Conservation (phyloP, 2,113 vertebrate genomes). For the Zosterops japonicus region DNA sequence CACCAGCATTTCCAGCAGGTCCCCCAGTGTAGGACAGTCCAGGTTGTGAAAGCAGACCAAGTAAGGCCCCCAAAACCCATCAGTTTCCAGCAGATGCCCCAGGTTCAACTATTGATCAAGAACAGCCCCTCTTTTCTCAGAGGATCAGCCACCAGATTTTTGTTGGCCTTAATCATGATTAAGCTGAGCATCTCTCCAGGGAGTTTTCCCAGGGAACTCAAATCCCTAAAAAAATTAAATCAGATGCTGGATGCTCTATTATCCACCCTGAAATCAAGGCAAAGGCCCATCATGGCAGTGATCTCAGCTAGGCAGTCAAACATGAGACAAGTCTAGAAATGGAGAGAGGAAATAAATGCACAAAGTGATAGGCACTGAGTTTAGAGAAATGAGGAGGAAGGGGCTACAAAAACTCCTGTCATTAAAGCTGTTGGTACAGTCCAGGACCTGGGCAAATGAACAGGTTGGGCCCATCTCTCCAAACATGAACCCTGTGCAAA, state of each 20-base stretch:
- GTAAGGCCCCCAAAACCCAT: not conserved
- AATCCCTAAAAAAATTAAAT: constrained; percentile 42
- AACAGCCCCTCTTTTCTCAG: not conserved
- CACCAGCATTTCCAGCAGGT: not conserved
- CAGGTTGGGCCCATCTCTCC: not conserved
- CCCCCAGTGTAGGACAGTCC: not conserved
- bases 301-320: not conserved
- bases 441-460: not conserved
- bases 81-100: not conserved
- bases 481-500: not conserved
- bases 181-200: constrained; percentile 2
- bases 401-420: not conserved
- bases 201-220: constrained; percentile 20
- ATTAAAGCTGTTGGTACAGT: not conserved
- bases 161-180: constrained; percentile 53
- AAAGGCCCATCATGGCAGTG: not conserved
- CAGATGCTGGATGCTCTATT: not conserved
- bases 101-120: not conserved
- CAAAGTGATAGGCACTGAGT: not conserved
- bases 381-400: not conserved
- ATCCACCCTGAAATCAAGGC: not conserved
- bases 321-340: not conserved
- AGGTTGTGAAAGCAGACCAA: not conserved
- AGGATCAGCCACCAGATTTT: constrained; percentile 45
- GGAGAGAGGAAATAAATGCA: not conserved